Base-by-base conservation (phyloP, 2,797 vertebrate species). In the Xyrichtys novacula region DNA sequence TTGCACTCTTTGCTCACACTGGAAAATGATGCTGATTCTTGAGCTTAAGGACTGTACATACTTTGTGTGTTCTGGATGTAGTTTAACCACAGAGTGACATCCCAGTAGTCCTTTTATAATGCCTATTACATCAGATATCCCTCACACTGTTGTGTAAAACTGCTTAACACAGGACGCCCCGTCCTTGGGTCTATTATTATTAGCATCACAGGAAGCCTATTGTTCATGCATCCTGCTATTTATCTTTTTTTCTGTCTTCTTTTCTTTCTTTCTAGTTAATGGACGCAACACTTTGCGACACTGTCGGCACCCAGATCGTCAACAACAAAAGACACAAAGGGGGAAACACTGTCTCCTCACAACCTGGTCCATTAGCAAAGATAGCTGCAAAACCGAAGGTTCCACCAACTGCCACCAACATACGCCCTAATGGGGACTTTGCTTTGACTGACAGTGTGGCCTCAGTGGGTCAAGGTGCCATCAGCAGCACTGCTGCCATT, bases 271-370 rank as follows among this genome's bases (percentile, higher is more conserved):
- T 61, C 19, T 20, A 93, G 92, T 23, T 93, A 66, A 93, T 93
- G 92, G 91, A 93, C 0, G 90, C 91, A 53, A 92, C 89, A 0
- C 90, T 93, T 20, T 85, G 87, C 3, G 89, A 91, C 84, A 92
- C 91, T 0, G 85, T 92, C 3, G 90, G 90, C 34, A 61, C 84
- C 19, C 88, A 92, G 76, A 83, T 85, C 43, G 34, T 54, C 65
- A 87, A 38, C 79, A 85, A 71, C 85, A 91, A 88, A 61, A 71
- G 85, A 40, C 59, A 7, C 80, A 89, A 81, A 86, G 48, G 62
- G 0, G 39, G 63, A 25, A 69, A 12, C 55, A 1, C 57, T 1
- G 36, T 49, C 2, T 57, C 88, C 1, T 1, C 69, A 0, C 71
- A 79, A 15, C 31, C 84, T 0, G 47, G 66, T 29, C 72, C 88